Conservation (phyloP, 2,113 vertebrate species). For the Regulus satrapa region DNA sequence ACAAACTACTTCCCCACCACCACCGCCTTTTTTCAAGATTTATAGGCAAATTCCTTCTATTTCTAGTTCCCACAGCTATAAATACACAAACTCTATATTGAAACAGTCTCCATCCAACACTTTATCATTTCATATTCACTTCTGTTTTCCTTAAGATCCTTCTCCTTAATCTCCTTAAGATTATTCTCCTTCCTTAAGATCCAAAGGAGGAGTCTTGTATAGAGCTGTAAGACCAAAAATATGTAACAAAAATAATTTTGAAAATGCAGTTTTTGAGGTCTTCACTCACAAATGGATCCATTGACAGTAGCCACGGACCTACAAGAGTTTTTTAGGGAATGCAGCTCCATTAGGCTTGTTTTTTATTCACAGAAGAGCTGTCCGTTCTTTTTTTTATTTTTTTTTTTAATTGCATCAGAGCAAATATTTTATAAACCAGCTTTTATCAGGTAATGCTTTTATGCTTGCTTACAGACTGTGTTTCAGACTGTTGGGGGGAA, state of each 20-base stretch:
- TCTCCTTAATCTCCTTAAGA: too few species aligned
- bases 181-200: neutral
- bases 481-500: neutral
- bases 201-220: neutral
- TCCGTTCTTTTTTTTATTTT: neutral
- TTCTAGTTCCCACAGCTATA: neutral
- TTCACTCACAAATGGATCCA: neutral
- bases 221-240: neutral
- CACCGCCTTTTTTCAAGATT: neutral
- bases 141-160: neutral
- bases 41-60: neutral
- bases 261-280: fast-evolving
- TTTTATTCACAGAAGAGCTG: neutral
- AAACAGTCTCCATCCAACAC: neutral
- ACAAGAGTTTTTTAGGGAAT: neutral
- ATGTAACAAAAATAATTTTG: neutral
- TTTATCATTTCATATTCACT: neutral
- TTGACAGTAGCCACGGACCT: neutral
- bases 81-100: neutral
- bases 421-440: neutral
- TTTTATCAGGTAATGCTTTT: neutral
- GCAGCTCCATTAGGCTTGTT: neutral
- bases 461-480: neutral
- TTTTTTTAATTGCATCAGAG: neutral
- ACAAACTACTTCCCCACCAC: fast-evolving